phyloP scores from a whole-genome alignment of 2,888 invertebrate genomes.

The Drosophila picticornis region DNA sequence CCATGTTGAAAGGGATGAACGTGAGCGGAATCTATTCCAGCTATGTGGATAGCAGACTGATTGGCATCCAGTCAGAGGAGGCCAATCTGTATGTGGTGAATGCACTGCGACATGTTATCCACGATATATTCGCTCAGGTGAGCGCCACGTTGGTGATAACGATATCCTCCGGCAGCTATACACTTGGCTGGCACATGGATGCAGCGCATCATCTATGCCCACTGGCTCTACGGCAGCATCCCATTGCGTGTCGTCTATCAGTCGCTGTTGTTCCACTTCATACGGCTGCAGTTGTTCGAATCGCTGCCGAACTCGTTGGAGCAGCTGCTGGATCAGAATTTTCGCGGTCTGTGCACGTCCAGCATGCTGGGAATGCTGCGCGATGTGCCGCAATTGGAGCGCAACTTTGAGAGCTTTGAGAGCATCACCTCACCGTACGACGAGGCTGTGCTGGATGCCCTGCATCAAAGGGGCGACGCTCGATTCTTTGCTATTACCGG shows the following conservation, averaged over 20 bases:
- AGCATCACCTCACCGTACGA: constrained; percentile 35
- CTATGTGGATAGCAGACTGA: constrained; percentile 45
- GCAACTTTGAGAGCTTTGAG: constrained; percentile 19
- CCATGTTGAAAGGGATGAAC: constrained; percentile 21
- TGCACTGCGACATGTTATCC: constrained; percentile 53
- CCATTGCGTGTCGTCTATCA: constrained; percentile 72
- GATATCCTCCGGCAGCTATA: constrained; percentile 17
- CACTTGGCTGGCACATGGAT: constrained; percentile 53
- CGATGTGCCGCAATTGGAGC: constrained; percentile 48
- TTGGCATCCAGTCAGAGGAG: constrained; percentile 58
- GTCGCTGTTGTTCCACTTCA: constrained; percentile 72
- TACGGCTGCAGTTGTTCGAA: constrained; percentile 55
- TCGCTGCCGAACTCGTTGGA: constrained; percentile 47
- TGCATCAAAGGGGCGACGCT: constrained; percentile 24
- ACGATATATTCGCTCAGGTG: constrained; percentile 56
- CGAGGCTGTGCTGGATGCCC: constrained; percentile 40
- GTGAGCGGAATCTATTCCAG: constrained; percentile 40
- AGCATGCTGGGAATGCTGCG: constrained; percentile 43
- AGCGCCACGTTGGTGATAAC: constrained; percentile 57
- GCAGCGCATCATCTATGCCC: constrained; percentile 57
- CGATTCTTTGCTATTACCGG: constrained; percentile 56
- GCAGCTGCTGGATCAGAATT: constrained; percentile 42
- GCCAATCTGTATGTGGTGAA: constrained; percentile 49
- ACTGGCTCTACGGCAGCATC: constrained; percentile 64
- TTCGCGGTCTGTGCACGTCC: constrained; percentile 45